A percentile compares a stretch with the other conserved stretches of the same genome.
These are phyloP conservation scores for Paedocypris sp. DNA, from an alignment of 2,113 vertebrate species.

Conservation along the genomic window DNA sequence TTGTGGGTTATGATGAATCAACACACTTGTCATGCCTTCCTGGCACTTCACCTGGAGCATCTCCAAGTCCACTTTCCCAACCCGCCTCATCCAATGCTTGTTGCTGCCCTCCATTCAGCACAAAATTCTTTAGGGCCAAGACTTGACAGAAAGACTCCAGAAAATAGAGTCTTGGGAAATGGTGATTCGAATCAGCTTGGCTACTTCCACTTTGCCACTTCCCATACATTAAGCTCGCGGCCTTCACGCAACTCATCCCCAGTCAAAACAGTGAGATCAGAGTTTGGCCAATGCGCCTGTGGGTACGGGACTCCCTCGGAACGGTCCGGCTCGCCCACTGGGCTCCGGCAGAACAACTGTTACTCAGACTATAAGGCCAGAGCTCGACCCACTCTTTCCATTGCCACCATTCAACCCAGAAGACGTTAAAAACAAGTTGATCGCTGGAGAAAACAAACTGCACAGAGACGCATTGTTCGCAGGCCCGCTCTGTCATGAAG, in stretches of 20 bases:
- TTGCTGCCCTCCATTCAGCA: conserved; percentile 10
- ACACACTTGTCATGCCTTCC: conserved; percentile 33
- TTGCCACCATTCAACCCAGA: conserved; percentile 24
- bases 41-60: conserved; percentile 36
- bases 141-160: neutral
- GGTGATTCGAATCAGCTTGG: conserved; percentile 47
- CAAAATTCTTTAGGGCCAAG: conserved; percentile 26
- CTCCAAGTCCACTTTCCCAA: conserved; percentile 31
- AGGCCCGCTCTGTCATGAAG: neutral
- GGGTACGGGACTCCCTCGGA: conserved; percentile 18
- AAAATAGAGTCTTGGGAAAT: conserved; percentile 32
- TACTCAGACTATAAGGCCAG: conserved; percentile 34
- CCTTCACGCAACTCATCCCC: conserved; percentile 20
- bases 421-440: conserved; percentile 30
- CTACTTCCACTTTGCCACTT: conserved; percentile 37
- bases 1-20: conserved; percentile 22
- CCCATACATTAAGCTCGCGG: conserved; percentile 36
- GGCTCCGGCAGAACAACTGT: conserved; percentile 44
- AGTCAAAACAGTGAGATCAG: conserved; percentile 48
- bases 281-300: conserved; percentile 31
- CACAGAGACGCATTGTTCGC: conserved; percentile 30
- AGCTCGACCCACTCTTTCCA: conserved; percentile 41
- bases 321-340: conserved; percentile 30
- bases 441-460: conserved; percentile 30
- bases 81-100: conserved; percentile 12